A percentile compares a stretch with the other conserved stretches of the same genome.
Conservation (phyloP, 1,140 invertebrate species). For the Papilio polytes region DNA sequence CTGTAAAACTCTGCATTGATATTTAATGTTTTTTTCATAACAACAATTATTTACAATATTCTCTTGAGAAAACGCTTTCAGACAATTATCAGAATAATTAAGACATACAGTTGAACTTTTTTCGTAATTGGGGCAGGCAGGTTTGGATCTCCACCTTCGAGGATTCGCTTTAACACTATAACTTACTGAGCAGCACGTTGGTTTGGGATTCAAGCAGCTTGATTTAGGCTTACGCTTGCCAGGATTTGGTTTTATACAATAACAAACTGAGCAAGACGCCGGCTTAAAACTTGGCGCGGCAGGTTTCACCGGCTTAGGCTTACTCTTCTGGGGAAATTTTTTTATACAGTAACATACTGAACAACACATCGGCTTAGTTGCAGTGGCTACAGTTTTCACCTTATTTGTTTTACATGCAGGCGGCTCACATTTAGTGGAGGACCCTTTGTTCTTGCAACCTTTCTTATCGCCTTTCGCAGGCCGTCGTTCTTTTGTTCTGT, state of each 20-base stretch:
- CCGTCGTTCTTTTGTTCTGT: constrained; percentile 33
- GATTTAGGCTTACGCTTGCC: background rate
- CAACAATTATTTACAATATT: constrained; percentile 24
- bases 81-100: constrained; percentile 10
- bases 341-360: constrained; percentile 28
- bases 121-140: constrained; percentile 5
- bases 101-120: constrained; percentile 15
- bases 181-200: background rate
- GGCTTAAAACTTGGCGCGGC: background rate
- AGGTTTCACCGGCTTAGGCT: background rate
- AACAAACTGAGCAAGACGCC: background rate
- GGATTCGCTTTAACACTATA: background rate
- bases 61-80: background rate
- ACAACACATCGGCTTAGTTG: constrained; percentile 28
- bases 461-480: constrained; percentile 6
- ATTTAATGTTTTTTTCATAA: constrained; percentile 24
- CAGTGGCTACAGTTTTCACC: constrained; percentile 5
- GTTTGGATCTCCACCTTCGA: background rate
- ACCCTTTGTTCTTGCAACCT: constrained; percentile 15
- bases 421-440: background rate
- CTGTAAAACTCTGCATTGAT: constrained; percentile 22
- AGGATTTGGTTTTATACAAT: constrained; percentile 17
- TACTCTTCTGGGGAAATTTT: constrained; percentile 13
- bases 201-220: background rate
- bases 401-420: background rate